Evolutionary conservation across 2,113 vertebrate species (phyloP).

Genomic region (Limanda limanda): DNA sequence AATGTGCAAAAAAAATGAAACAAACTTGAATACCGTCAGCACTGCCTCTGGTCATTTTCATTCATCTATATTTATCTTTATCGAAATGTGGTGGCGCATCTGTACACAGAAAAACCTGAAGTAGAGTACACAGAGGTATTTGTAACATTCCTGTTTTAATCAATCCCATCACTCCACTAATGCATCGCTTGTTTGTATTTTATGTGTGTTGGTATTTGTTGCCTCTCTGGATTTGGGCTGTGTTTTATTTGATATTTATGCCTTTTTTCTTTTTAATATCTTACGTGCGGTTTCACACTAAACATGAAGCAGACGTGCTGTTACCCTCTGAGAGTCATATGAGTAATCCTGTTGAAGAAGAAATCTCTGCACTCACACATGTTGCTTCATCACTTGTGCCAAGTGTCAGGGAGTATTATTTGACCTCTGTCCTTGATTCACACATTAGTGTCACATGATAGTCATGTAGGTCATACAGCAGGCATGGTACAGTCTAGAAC

Average conservation of each 20-base stretch:
- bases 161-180: no score
- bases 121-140: no score
- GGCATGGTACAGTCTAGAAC: neutral
- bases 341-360: constrained; percentile 9
- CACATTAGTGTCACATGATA: neutral
- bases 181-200: no score
- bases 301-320: constrained; percentile 11
- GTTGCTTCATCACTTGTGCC: constrained; percentile 19
- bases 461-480: neutral
- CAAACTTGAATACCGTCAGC: neutral
- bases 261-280: neutral
- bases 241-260: neutral
- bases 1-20: no score
- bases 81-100: neutral
- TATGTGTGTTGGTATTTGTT: no score
- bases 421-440: constrained; percentile 17
- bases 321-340: constrained; percentile 23
- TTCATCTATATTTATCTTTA: neutral
- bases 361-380: constrained; percentile 8
- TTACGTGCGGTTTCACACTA: neutral
- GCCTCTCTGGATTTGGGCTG: no score
- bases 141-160: neutral
- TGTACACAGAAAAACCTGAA: neutral
- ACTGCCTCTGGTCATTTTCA: neutral
- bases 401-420: constrained; percentile 7